phyloP scores from a whole-genome alignment of 2,797 vertebrate genomes.

The Smutsia gigantea region DNA sequence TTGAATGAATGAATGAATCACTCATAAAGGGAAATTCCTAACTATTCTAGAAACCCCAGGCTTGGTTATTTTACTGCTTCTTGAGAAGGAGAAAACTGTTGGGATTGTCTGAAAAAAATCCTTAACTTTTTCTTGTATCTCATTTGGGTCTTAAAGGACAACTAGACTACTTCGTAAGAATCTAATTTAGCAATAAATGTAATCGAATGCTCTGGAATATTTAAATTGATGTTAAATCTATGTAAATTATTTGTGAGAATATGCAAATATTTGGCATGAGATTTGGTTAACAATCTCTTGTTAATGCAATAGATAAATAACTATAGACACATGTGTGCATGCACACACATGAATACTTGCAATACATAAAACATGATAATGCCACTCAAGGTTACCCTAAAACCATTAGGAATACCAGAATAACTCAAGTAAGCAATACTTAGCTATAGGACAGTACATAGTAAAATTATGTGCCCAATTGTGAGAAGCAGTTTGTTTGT shows the following conservation, averaged over 20 bases:
- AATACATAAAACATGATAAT: neutral
- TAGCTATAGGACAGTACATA: neutral
- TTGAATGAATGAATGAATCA: neutral
- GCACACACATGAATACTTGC: neutral
- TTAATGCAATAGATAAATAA: conserved; percentile 12
- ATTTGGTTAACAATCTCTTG: neutral
- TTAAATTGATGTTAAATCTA: neutral
- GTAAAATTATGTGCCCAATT: neutral
- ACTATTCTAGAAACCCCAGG: neutral
- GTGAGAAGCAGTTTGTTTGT: neutral
- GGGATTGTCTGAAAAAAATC: neutral
- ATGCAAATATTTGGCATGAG: neutral
- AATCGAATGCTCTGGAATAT: neutral
- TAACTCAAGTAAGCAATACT: neutral
- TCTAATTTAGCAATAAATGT: conserved; percentile 7
- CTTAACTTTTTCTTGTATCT: neutral
- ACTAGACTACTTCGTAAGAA: neutral
- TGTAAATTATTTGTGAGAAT: neutral
- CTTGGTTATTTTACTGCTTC: conserved; percentile 4
- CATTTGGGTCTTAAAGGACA: neutral
- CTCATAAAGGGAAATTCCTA: neutral
- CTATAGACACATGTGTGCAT: neutral
- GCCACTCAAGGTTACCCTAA: neutral
- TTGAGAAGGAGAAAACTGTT: conserved; percentile 1
- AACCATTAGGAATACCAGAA: neutral